Evolutionary conservation across 2,113 vertebrate genomes (phyloP).

Genomic region (Coregonus clupeaformis): DNA sequence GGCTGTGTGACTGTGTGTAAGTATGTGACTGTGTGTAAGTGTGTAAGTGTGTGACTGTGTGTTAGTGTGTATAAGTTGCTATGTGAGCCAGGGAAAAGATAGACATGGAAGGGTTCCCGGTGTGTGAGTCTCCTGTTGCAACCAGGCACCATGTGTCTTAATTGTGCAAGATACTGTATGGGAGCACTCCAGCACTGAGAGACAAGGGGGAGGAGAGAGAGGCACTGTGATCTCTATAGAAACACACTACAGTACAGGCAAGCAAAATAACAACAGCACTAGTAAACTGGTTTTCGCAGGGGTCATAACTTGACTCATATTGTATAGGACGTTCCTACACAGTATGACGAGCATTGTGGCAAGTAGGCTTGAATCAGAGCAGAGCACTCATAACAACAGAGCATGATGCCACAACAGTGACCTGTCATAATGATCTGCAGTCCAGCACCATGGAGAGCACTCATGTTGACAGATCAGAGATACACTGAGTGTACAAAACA

Average conservation of each 20-base stretch:
- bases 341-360: neutral
- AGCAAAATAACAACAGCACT: neutral
- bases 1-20: neutral
- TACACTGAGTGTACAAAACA: too few relatives aligned
- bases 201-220: neutral
- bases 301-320: too few relatives aligned
- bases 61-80: neutral
- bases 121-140: neutral
- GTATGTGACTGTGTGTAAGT: too few relatives aligned
- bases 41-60: neutral
- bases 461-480: neutral
- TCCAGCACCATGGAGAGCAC: slow-evolving; percentile 61
- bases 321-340: too few relatives aligned
- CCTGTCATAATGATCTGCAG: slow-evolving; percentile 3
- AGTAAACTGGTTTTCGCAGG: too few relatives aligned
- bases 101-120: neutral
- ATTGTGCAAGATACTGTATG: slow-evolving; percentile 7
- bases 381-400: too few relatives aligned
- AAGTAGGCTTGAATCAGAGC: neutral
- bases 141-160: slow-evolving; percentile 3
- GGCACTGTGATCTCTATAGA: neutral
- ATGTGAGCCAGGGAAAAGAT: neutral
- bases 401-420: slow-evolving; percentile 16
- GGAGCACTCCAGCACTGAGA: neutral
- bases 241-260: neutral